A percentile compares a stretch with the other conserved stretches of the same genome.
Evolutionary conservation across 2,113 vertebrate species (phyloP).

Genomic region (Sphaerodactylus townsendi): DNA sequence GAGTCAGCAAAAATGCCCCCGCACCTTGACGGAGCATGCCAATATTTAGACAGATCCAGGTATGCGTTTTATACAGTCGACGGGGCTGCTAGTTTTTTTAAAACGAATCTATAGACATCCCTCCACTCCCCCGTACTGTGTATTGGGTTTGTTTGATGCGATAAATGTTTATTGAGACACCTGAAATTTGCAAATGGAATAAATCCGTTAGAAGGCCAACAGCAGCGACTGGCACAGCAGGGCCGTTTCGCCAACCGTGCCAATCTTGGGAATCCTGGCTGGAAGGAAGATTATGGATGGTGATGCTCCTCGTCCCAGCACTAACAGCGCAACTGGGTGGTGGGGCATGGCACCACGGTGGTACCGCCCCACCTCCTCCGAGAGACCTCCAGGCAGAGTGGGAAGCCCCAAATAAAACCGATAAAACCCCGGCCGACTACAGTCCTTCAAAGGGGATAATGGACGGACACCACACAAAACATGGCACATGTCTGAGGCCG

Average conservation of each 20-base stretch:
- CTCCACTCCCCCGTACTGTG: accelerated
- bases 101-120: neutral
- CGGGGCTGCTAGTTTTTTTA: neutral
- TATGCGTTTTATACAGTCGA: neutral
- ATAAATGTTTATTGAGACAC: neutral
- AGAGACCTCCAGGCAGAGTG: no score
- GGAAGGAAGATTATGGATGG: neutral
- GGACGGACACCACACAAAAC: no score
- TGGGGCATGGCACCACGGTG: no score
- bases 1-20: neutral
- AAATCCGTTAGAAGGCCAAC: neutral
- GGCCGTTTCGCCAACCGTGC: neutral
- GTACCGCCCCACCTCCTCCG: no score
- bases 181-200: neutral
- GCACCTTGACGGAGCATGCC: neutral
- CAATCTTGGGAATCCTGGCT: no score
- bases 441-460: no score
- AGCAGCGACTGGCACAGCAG: neutral
- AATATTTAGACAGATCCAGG: neutral
- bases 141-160: neutral
- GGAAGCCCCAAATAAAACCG: no score
- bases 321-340: no score
- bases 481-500: no score
- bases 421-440: no score
- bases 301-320: neutral